Conservation (phyloP, 2,113 vertebrate species). For the Peromyscus maniculatus region DNA sequence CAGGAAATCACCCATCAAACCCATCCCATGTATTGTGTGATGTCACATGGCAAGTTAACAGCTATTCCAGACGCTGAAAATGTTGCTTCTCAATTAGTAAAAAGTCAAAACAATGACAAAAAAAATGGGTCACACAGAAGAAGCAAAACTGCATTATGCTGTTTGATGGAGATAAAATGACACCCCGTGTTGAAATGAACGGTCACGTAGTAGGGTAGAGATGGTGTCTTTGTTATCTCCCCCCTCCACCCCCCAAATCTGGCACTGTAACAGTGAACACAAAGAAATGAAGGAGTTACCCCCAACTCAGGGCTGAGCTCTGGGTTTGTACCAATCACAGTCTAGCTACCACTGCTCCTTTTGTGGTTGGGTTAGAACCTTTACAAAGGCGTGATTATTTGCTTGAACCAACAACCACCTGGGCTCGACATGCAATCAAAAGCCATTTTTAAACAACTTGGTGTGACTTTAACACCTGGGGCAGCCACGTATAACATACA, state of each 20-base stretch:
- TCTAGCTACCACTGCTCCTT: constrained; percentile 71
- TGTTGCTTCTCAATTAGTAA: constrained; percentile 56
- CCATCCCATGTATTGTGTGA: not conserved
- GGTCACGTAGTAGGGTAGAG: not conserved
- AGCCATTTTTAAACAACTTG: constrained; percentile 54
- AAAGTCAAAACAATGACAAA: constrained; percentile 30
- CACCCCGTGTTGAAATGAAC: not conserved
- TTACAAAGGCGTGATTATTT: constrained; percentile 80
- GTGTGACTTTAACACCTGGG: constrained; percentile 34
- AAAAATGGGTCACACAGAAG: not conserved
- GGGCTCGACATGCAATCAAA: not conserved
- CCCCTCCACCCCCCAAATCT: constrained; percentile 50
- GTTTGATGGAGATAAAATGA: not conserved
- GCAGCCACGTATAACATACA: not conserved
- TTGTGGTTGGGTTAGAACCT: constrained; percentile 55
- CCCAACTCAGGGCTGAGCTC: constrained; percentile 51
- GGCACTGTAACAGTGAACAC: constrained; percentile 43
- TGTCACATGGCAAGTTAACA: not conserved
- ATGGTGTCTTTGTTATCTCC: constrained; percentile 69
- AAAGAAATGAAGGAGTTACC: constrained; percentile 69
- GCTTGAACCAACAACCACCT: constrained; percentile 56
- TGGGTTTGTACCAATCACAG: constrained; percentile 74
- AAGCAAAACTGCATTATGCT: constrained; percentile 19
- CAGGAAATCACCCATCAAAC: constrained; percentile 17
- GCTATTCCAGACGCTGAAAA: not conserved